A percentile compares a stretch with the other conserved stretches of the same genome.
Conservation (phyloP, 2,797 vertebrate genomes). For the Myotis myotis region DNA sequence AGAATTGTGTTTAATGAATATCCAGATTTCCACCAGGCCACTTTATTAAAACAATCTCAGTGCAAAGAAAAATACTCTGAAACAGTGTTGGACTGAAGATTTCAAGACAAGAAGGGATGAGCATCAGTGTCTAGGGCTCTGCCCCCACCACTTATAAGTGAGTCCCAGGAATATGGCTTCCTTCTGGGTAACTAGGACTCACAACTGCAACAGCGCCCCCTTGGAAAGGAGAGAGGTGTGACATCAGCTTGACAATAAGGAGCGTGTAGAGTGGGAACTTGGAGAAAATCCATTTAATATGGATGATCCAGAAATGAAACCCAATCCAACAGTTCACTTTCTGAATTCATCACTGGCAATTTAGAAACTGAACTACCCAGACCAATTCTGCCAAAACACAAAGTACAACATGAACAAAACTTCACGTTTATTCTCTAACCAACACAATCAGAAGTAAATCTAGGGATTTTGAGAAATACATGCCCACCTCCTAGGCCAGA, state of each 20-base stretch:
- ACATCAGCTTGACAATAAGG: background rate
- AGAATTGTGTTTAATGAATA: background rate
- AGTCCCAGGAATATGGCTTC: background rate
- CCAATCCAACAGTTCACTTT: background rate
- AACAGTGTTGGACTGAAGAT: constrained; percentile 14
- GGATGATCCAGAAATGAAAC: background rate
- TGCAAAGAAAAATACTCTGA: constrained; percentile 48
- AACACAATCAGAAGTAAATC: background rate
- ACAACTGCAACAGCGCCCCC: background rate
- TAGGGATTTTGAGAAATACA: background rate
- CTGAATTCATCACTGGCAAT: background rate
- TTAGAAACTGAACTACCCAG: background rate
- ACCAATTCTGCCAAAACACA: background rate
- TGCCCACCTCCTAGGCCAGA: background rate
- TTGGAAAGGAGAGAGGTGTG: background rate
- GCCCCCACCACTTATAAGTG: background rate
- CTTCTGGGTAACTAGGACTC: background rate
- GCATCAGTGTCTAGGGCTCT: constrained; percentile 37
- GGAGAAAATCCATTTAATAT: background rate
- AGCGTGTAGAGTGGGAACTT: background rate
- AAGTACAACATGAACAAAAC: background rate
- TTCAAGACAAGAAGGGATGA: background rate
- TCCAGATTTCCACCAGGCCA: background rate
- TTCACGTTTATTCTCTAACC: background rate
- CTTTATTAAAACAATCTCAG: constrained; percentile 43